These are phyloP conservation scores for Ammodytes marinus DNA, from an alignment of 2,113 vertebrate genomes.

Conservation along the genomic window DNA sequence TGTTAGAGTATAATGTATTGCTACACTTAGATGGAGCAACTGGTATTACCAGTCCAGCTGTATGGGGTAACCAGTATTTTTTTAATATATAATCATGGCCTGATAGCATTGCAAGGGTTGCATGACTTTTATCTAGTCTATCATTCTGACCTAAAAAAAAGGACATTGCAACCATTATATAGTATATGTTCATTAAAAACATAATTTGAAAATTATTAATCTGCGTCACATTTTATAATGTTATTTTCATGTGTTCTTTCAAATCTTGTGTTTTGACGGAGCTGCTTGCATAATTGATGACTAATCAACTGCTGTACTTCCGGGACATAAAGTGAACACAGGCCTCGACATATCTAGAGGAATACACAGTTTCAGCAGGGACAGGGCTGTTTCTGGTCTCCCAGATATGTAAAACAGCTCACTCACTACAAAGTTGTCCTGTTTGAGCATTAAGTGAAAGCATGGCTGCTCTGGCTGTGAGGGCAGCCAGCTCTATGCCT, in stretches of 20 bases:
- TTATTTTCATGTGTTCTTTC: not conserved
- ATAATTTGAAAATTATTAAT: no score
- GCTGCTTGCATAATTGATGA: slow-evolving; percentile 18
- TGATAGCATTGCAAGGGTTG: no score
- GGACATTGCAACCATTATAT: no score
- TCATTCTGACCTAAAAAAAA: no score
- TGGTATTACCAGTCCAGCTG: not conserved
- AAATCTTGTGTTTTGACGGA: slow-evolving; percentile 16
- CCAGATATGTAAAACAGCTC: slow-evolving; percentile 43
- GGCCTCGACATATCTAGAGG: not conserved
- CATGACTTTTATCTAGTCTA: no score
- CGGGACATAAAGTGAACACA: slow-evolving; percentile 1
- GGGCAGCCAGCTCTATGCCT: slow-evolving; percentile 23
- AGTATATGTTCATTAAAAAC: no score
- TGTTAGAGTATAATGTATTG: not conserved
- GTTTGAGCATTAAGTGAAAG: slow-evolving; percentile 52
- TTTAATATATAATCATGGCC: not conserved
- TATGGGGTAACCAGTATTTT: not conserved
- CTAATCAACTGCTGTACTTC: slow-evolving; percentile 19
- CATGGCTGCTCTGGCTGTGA: slow-evolving; percentile 55
- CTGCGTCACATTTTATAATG: no score
- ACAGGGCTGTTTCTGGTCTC: slow-evolving; percentile 28
- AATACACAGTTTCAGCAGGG: slow-evolving; percentile 28
- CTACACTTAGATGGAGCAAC: not conserved
- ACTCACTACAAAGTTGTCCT: slow-evolving; percentile 42